Evolutionary conservation across 2,888 invertebrate species (phyloP), one percentile per base, ranked within the genome.

Genomic region (Cosmopolites sordidus): DNA sequence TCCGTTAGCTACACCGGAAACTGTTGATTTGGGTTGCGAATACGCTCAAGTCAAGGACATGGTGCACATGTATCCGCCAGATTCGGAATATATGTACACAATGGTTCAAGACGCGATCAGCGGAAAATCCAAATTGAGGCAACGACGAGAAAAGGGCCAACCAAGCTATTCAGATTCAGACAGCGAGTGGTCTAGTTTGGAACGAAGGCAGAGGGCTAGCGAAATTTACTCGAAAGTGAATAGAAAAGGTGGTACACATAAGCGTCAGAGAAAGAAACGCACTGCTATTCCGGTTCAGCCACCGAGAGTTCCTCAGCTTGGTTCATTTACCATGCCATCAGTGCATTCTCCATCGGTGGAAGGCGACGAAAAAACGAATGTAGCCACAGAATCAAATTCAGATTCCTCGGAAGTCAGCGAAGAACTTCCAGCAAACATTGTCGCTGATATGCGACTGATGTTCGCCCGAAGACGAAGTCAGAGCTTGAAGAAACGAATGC

Each of bases 91-190:
- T 66, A 80, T 83, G 70, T 86, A 86, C 69, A 82, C 84, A 45
- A 75, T 81, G 61, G 84, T 66, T 16, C 66, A 66, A 16, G 66
- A 66, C 33, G 64, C 66, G n/a, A 51, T 66, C 16, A 64, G 60
- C 43, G 80, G 80, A 60, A 83, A 82, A 69, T 74, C 79, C 14
- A 80, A 82, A 65, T 63, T 80, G 49, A 73, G 83, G 60, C 82
- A 83, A 60, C 76, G 83, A 61, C 75, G 83, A 58, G 83, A 83
- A 65, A 83, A 83, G 69, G 83, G 81, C 46, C 79, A 81, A 65
- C 81, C 81, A 64, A 80, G 87, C 51, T 89, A 89, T 73, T 90
- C 90, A 52, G 93, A 94, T 73, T 92, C 93, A 4, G 93, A 94
- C 73, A 92, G 91, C 63, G 93, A 93, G 61, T 89, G 86, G 70